Base-by-base conservation (phyloP, 2,113 vertebrate species). In the Ptilonorhynchus violaceus region DNA sequence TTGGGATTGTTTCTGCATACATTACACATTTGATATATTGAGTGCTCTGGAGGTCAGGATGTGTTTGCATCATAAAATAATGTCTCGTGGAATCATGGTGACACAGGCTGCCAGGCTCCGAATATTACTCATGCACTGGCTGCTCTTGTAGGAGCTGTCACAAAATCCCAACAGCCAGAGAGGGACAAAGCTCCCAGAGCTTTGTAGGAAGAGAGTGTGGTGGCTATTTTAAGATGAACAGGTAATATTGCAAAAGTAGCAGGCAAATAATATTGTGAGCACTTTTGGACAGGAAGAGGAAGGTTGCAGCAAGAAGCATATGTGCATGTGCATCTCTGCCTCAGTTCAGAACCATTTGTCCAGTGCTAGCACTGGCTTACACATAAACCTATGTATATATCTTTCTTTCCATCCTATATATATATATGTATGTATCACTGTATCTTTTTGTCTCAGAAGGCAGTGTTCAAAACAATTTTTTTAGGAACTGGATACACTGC, bases 1-100 rank as follows among this genome's bases (percentile, higher is more conserved):
- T 21, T 49, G n/a, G 88, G 66, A 93, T 92, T 39, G 5, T 62
- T 97, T 97, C 97, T 97, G 97, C 95, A 98, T 97, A 96, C 91
- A 97, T 98, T 96, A 96, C 53, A 62, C 18, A 4, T 84, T 95
- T 93, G 97, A 94, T 96, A 70, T 77, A 95, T 95, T 85, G 76
- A 89, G 88, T 89, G 95, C 94, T 96, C 87, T 73, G 94, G 97
- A 93, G 92, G 91, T 97, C 94, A 97, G 93, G 60, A 52, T 70
- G 82, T 17, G 35, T 97, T 97, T 80, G 67, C 86, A 94, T 97
- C 92, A 83, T 90, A 97, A 97, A 97, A 97, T 63, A 93, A 80
- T 42, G 63, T 77, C 72, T 91, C 5, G 20, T 76, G 88, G 91
- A 92, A 95, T 95, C 94, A 83, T 5, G 2, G 78, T 82, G 97